Evolutionary conservation across 1,140 invertebrate genomes (phyloP).

Genomic region (Penaeus indicus): DNA sequence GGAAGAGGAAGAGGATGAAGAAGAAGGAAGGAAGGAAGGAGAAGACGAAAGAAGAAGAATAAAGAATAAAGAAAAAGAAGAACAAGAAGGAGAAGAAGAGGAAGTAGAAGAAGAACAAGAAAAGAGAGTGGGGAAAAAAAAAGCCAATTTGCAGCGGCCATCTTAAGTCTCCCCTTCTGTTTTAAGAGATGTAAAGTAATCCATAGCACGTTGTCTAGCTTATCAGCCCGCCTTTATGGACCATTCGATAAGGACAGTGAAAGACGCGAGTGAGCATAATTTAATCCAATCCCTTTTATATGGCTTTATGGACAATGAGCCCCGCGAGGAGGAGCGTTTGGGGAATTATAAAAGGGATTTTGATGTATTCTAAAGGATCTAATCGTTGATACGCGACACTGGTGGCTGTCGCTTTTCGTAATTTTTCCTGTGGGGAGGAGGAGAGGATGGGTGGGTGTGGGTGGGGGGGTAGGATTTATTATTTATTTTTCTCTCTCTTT

Average conservation of each 20-base stretch:
- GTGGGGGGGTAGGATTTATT: too few species aligned
- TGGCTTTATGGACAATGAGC: constrained; percentile 47
- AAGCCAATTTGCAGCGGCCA: background rate
- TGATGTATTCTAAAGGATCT: constrained; percentile 9
- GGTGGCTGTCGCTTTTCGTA: too few species aligned
- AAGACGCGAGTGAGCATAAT: constrained; percentile 45
- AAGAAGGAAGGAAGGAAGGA: background rate
- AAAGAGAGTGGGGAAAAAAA: background rate
- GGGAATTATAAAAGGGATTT: constrained; percentile 40
- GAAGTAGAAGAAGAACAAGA: background rate
- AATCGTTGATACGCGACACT: too few species aligned
- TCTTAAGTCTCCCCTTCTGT: background rate
- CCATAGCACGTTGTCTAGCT: background rate
- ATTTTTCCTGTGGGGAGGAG: too few species aligned
- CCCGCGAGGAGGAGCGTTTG: constrained; percentile 28
- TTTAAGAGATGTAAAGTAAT: constrained; percentile 32
- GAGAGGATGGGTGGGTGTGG: too few species aligned
- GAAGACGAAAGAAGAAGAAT: background rate
- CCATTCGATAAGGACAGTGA: constrained; percentile 40
- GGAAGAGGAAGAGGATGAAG: background rate
- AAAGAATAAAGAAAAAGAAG: background rate
- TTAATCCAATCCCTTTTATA: constrained; percentile 46
- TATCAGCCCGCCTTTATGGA: constrained; percentile 20
- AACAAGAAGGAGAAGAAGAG: background rate
- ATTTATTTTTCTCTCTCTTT: too few species aligned